These are phyloP conservation scores for Ophion slaviceki DNA, from an alignment of 2,888 invertebrate genomes.

Conservation along the genomic window DNA sequence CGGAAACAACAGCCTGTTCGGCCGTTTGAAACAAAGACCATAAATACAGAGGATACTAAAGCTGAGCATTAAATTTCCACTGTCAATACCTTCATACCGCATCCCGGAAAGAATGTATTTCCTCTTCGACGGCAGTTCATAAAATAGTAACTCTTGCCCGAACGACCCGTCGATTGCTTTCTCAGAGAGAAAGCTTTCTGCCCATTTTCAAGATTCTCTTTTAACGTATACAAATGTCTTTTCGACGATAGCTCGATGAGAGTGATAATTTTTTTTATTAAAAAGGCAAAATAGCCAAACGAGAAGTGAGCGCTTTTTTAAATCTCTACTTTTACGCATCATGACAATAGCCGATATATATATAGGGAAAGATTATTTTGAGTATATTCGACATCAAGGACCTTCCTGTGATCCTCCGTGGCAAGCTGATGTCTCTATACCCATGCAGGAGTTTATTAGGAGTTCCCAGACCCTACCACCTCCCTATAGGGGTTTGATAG, in stretches of 20 bases:
- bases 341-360: too few relatives aligned
- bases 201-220: neutral
- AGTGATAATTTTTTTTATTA: slow-evolving; percentile 11
- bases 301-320: slow-evolving; percentile 26
- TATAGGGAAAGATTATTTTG: too few relatives aligned
- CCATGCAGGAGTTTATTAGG: too few relatives aligned
- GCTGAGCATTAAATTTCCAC: slow-evolving; percentile 18
- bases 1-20: neutral
- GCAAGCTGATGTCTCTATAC: too few relatives aligned
- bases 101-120: neutral
- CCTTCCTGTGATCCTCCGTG: too few relatives aligned
- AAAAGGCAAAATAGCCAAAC: slow-evolving; percentile 38
- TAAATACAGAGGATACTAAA: neutral
- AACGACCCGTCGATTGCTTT: neutral
- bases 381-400: too few relatives aligned
- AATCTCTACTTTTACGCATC: slow-evolving; percentile 12
- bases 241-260: neutral
- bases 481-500: too few relatives aligned
- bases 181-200: neutral
- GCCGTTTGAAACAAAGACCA: neutral
- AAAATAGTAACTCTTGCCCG: neutral
- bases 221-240: neutral
- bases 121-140: neutral
- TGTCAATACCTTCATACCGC: neutral
- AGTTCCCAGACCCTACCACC: too few relatives aligned